A percentile compares a stretch with the other conserved stretches of the same genome.
These are phyloP conservation scores for Triplophysa yarkandensis DNA, from an alignment of 2,797 vertebrate species.

Conservation along the genomic window DNA sequence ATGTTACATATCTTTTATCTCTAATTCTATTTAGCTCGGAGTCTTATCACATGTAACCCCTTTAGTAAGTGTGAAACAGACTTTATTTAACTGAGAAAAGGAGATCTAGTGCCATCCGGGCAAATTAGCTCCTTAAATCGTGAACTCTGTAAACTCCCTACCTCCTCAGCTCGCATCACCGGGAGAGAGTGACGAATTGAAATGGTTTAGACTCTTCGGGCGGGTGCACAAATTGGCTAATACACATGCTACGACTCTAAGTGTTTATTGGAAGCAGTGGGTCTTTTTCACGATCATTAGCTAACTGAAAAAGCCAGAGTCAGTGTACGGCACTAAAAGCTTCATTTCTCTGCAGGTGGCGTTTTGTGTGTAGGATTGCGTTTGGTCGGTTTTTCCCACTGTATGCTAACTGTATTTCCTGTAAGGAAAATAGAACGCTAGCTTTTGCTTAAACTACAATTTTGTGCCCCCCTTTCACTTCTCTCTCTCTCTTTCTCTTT, in stretches of 20 bases:
- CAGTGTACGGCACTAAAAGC: conserved; percentile 31
- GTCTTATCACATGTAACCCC: not conserved
- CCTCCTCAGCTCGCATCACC: not conserved
- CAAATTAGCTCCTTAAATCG: not conserved
- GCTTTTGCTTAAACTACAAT: not conserved
- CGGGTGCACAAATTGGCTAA: conserved; percentile 21
- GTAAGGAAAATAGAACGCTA: conserved; percentile 4
- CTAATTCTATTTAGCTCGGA: not conserved
- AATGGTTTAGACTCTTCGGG: conserved; percentile 11
- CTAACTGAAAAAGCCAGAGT: conserved; percentile 30
- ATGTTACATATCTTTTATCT: not conserved
- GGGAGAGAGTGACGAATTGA: conserved; percentile 16
- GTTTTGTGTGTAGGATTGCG: conserved; percentile 2
- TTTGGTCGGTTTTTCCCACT: not conserved
- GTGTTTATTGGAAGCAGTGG: conserved; percentile 37
- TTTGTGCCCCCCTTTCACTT: not conserved
- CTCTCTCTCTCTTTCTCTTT: conserved; percentile 32
- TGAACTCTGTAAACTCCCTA: not conserved
- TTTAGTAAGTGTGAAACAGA: not conserved
- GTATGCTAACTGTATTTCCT: conserved; percentile 9
- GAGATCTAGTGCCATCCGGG: not conserved
- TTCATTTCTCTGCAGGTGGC: conserved; percentile 26
- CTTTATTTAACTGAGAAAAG: not conserved
- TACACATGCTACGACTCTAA: conserved; percentile 5
- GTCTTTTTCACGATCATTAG: conserved; percentile 38